Conservation (phyloP, 2,797 vertebrate genomes). For the Pangasius djambal region DNA sequence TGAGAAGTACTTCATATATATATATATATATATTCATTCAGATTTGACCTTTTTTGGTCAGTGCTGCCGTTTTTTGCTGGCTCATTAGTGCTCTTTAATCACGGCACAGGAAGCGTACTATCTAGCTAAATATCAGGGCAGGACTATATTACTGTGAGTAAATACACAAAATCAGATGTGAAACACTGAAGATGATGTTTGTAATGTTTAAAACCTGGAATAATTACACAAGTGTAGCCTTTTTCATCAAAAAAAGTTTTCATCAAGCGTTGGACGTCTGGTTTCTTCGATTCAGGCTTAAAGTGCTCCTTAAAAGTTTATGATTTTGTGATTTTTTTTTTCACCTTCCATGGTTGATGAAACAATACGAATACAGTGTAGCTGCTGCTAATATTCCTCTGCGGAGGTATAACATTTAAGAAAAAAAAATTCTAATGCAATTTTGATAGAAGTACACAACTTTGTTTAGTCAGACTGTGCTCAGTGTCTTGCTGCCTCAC, state of each 20-base stretch:
- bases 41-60: not conserved
- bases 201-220: not conserved
- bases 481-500: not conserved
- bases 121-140: not conserved
- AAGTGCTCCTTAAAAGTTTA: not conserved
- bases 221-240: too few species aligned
- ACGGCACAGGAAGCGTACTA: not conserved
- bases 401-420: not conserved
- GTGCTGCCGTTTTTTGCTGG: not conserved
- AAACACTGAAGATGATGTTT: not conserved
- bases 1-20: too few species aligned
- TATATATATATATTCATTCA: too few species aligned
- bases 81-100: not conserved
- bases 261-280: not conserved
- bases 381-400: not conserved
- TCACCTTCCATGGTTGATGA: not conserved
- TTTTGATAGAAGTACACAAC: not conserved
- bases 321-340: not conserved
- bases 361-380: not conserved
- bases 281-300: not conserved
- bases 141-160: not conserved
- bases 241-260: too few species aligned
- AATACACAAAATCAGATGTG: not conserved
- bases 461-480: not conserved
- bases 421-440: not conserved